Evolutionary conservation across 2,888 invertebrate genomes (phyloP), one percentile per base, ranked within the genome.

Genomic region (Eremobia ochroleuca): DNA sequence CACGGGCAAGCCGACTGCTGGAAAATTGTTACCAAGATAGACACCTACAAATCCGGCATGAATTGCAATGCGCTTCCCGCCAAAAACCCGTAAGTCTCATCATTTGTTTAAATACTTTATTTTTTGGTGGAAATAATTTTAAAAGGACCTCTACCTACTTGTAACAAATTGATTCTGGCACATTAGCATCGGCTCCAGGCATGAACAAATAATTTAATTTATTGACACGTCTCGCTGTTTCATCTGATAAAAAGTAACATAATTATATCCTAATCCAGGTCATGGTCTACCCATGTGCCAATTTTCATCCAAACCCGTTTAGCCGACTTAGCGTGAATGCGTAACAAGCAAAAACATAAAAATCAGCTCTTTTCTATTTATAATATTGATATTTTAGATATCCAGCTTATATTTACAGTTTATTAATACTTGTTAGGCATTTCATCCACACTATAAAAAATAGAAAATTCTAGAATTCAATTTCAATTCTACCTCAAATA

Each of bases 401-500:
- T 3, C 52, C 25, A 25, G 9, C 52, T 52, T 49, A 25, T 25
- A 52, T n/a, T 52, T n/a, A 52, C 52, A n/a, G 11, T 52, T 52
- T 9, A 55, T 3, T 8, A 58, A 43, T 15, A n/a, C 18, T 31
- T 31, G 3, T 4, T n/a, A 55, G 4, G 13, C 18, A 31, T 15
- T 58, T 58, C 15, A 72, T 8, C 49, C n/a, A 18, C 6, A 64
- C 15, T 4, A 5, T 15, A 49, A 40, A 68, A 37, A 70, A 55
- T 8, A 66, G n/a, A 61, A 66, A 8, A 68, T 67, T 78, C 28
- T 28, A 25, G 40, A 72, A 79, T 76, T 52, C 21, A 62, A 76
- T 84, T 62, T 52, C 2, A 15, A 3, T 72, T 25, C 58, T 65
- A 61, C 40, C 66, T 34, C 67, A 73, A 68, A 78, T 70, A 82